Conservation (phyloP, 2,113 vertebrate genomes). For the Rhabdomys dilectus region DNA sequence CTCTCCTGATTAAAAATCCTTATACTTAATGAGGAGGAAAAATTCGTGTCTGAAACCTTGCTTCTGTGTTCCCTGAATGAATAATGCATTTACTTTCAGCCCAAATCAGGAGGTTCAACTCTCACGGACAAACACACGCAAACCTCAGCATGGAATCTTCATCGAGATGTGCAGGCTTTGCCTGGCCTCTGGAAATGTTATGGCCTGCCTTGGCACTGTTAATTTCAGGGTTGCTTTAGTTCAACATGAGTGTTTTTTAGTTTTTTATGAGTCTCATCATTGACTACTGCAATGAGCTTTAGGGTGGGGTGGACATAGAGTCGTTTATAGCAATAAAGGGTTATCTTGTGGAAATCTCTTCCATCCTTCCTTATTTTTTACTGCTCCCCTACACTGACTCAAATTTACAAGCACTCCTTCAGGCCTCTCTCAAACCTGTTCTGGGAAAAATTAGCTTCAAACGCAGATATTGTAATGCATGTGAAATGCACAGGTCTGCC, state of each 20-base stretch:
- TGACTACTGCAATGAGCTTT: conserved; percentile 59
- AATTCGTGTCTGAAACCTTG: conserved; percentile 44
- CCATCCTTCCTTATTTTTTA: conserved; percentile 69
- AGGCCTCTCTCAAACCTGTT: conserved; percentile 59
- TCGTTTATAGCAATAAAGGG: conserved; percentile 66
- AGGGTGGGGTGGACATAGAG: conserved; percentile 50
- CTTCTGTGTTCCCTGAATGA: conserved; percentile 63
- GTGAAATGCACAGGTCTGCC: neutral
- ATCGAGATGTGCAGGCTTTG: neutral
- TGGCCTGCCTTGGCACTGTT: conserved; percentile 19
- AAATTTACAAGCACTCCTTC: conserved; percentile 71
- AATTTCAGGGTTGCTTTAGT: conserved; percentile 24
- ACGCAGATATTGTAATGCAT: neutral
- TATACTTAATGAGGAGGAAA: neutral
- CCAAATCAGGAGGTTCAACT: conserved; percentile 68
- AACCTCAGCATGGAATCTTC: conserved; percentile 55
- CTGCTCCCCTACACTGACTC: conserved; percentile 65
- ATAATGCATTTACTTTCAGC: conserved; percentile 68
- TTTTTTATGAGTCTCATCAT: conserved; percentile 58
- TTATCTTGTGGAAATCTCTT: conserved; percentile 72
- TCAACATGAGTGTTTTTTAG: conserved; percentile 39
- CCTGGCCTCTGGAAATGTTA: neutral
- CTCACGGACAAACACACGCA: conserved; percentile 72
- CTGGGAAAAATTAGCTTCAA: conserved; percentile 76
- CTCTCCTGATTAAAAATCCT: conserved; percentile 2